These are phyloP conservation scores for Drosophila punjabiensis DNA, from an alignment of 1,140 invertebrate genomes.

Conservation along the genomic window DNA sequence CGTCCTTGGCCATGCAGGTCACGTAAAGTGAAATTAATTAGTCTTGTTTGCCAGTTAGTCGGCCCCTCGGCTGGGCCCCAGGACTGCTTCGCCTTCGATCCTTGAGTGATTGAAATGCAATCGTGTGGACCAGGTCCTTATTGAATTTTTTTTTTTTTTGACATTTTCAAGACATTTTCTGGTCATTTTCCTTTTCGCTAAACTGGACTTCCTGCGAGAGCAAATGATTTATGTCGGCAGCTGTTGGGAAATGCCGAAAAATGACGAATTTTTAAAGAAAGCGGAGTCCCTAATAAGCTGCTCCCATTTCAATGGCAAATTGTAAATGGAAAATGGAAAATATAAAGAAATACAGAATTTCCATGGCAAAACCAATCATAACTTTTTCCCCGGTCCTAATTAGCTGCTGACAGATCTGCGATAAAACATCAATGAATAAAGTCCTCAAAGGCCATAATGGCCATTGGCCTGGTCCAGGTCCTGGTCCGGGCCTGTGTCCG, in stretches of 20 bases:
- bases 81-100: neutral
- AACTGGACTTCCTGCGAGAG: conserved; percentile 17
- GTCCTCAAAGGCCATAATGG: conserved; percentile 29
- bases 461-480: too few relatives aligned
- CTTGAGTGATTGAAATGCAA: conserved; percentile 48
- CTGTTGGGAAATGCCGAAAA: conserved; percentile 1
- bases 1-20: conserved; percentile 62
- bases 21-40: conserved; percentile 75
- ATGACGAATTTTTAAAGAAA: conserved; percentile 10
- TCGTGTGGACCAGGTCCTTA: conserved; percentile 37
- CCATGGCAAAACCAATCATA: conserved; percentile 26
- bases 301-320: conserved; percentile 6
- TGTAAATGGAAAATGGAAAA: neutral
- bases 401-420: conserved; percentile 34
- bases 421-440: conserved; percentile 33
- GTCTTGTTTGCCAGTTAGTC: conserved; percentile 70
- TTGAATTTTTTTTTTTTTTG: conserved; percentile 23
- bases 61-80: conserved; percentile 35
- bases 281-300: neutral
- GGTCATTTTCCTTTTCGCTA: neutral
- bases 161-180: neutral
- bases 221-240: conserved; percentile 25
- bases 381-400: conserved; percentile 30
- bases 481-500: conserved; percentile 10
- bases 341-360: neutral